Base-by-base conservation (phyloP, 2,113 vertebrate species). In the Microcebus griseorufus region DNA sequence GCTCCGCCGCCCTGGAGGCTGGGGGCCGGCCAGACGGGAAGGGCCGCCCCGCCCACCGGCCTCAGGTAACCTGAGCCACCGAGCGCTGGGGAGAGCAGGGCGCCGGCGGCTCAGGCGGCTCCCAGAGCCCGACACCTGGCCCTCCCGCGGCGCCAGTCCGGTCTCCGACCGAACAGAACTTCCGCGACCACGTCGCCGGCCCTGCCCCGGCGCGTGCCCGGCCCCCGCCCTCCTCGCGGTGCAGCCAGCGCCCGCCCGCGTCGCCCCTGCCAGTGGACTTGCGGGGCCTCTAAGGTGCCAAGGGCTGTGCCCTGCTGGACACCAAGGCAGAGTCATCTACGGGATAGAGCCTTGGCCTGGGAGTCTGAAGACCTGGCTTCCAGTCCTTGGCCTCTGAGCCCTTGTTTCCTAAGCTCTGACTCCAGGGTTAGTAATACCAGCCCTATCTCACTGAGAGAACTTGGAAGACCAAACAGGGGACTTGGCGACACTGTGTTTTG, bases 11-110 rank as follows among this genome's bases (percentile, higher is more conserved):
- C 79, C 65, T 7, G 86, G 93, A 95, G 79, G 69, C 83, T 9
- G 51, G 75, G 89, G 93, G 96, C 86, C 45, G 86, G 96, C 73
- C 84, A 97, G 97, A 97, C 94, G 70, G 97, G 97, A 98, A 97
- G 62, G 37, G 95, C 87, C 53, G 95, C 97, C 84, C 96, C 96
- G 85, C 96, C 98, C 96, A 73, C 88, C 65, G 69, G 96, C 96
- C 94, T 39, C 97, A 97, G 98, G 96, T 95, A 98, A 97, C 96
- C 93, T 14, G 53, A 48, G 62, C 37, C 39, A 2, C 67, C 37
- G 5, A 11, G 87, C n/a, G 11, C 53, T 10, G 81, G 16, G 9
- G 27, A 37, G 32, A 72, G 67, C 32, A 16, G 69, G 75, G 82
- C 70, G 62, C 42, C 42, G 13, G 55, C 32, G 14, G 22, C 62